phyloP scores from a whole-genome alignment of 2,113 vertebrate species.

The Gallinago jamesoni region DNA sequence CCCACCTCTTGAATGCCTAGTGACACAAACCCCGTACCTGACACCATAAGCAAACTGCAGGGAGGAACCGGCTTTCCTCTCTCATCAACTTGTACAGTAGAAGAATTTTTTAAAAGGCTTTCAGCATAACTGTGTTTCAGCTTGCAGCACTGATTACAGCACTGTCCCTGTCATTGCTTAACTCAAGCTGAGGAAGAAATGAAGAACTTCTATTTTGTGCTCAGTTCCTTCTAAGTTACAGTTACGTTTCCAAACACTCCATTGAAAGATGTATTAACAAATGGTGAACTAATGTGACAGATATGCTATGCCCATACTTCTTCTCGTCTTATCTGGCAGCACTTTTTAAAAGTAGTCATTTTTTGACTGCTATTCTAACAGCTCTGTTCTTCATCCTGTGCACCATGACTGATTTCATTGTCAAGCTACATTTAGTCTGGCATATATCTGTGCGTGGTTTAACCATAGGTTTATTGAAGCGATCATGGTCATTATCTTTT shows the following conservation, averaged over 20 bases:
- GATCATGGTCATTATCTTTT: background rate
- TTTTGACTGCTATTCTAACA: background rate
- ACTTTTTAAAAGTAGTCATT: background rate
- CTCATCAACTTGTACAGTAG: background rate
- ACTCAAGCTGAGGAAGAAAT: background rate
- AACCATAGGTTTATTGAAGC: background rate
- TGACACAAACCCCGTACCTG: background rate
- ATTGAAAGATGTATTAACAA: background rate
- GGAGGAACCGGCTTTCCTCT: background rate
- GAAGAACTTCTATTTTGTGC: background rate
- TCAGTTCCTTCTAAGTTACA: background rate
- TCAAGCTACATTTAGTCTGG: constrained; percentile 7
- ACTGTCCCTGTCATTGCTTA: background rate
- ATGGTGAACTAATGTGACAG: background rate
- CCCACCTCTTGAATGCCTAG: background rate
- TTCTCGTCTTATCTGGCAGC: background rate
- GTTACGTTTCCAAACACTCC: background rate
- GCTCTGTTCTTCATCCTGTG: background rate
- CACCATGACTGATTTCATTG: background rate
- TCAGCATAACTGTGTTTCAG: background rate
- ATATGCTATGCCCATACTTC: background rate
- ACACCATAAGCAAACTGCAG: background rate
- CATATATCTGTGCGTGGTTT: background rate
- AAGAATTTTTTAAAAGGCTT: background rate
- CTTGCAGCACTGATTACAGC: background rate